These are phyloP conservation scores for Trichosurus vulpecula DNA, from an alignment of 2,797 vertebrate genomes.

Conservation along the genomic window DNA sequence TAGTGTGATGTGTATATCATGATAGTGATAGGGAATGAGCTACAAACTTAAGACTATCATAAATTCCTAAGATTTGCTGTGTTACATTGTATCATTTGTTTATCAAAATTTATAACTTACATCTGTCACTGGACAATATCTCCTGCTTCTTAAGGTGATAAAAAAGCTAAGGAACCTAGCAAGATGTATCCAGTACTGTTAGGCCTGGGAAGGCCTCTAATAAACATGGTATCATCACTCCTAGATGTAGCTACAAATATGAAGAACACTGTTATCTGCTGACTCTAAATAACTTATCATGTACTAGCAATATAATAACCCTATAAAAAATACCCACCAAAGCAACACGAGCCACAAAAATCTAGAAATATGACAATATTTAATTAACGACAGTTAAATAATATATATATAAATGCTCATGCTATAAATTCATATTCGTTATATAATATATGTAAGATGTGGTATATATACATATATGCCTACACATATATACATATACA, in stretches of 20 bases:
- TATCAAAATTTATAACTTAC: fast-evolving
- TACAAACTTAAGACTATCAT: too few species aligned
- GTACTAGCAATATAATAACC: neutral
- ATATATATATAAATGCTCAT: neutral
- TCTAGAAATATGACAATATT: too few species aligned
- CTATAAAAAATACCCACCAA: neutral
- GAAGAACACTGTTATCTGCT: neutral
- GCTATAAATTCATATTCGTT: neutral
- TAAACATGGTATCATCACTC: neutral
- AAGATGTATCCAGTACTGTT: neutral
- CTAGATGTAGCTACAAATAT: neutral
- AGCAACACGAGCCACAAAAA: too few species aligned
- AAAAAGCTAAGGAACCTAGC: neutral
- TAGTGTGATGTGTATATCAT: fast-evolving
- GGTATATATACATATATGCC: neutral
- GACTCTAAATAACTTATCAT: neutral
- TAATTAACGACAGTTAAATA: neutral
- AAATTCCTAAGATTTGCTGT: too few species aligned
- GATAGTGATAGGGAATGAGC: neutral
- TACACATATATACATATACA: neutral
- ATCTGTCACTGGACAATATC: fast-evolving
- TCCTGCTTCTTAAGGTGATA: neutral
- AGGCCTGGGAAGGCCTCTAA: fast-evolving
- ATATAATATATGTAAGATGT: neutral
- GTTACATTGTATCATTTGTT: neutral